Evolutionary conservation across 1,140 invertebrate genomes (phyloP).

Genomic region (Andrena cerasifolii): DNA sequence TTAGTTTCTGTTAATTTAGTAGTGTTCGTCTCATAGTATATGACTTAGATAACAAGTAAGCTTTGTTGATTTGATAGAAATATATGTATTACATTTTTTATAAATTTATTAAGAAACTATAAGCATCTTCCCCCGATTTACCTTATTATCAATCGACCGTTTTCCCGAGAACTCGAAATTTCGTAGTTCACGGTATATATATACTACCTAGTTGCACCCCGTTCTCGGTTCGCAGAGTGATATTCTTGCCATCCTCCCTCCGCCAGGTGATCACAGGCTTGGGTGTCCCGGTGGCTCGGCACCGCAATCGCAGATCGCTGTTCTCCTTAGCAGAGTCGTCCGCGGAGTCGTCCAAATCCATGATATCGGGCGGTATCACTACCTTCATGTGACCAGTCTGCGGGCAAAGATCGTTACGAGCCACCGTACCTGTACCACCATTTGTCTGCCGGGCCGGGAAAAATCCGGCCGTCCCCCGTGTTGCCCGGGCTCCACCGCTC

Average conservation of each 20-base stretch:
- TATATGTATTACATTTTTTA: too few species aligned
- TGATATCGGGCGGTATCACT: constrained; percentile 91
- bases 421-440: constrained; percentile 15
- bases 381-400: constrained; percentile 91
- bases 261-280: constrained; percentile 89
- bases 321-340: constrained; percentile 84
- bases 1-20: too few species aligned
- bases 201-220: constrained; percentile 59
- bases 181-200: too few species aligned
- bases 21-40: too few species aligned
- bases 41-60: too few species aligned
- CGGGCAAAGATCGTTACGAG: constrained; percentile 34
- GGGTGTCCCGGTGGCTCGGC: constrained; percentile 90
- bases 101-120: too few species aligned
- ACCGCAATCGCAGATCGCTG: constrained; percentile 87
- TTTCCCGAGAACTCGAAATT: too few species aligned
- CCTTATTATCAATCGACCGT: too few species aligned
- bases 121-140: too few species aligned
- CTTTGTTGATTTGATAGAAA: too few species aligned
- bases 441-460: constrained; percentile 10
- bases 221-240: constrained; percentile 86
- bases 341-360: constrained; percentile 82
- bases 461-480: not conserved
- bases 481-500: not conserved
- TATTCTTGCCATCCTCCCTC: constrained; percentile 88